phyloP scores from a whole-genome alignment of 2,113 vertebrate genomes.

The Amphilophus citrinellus region DNA sequence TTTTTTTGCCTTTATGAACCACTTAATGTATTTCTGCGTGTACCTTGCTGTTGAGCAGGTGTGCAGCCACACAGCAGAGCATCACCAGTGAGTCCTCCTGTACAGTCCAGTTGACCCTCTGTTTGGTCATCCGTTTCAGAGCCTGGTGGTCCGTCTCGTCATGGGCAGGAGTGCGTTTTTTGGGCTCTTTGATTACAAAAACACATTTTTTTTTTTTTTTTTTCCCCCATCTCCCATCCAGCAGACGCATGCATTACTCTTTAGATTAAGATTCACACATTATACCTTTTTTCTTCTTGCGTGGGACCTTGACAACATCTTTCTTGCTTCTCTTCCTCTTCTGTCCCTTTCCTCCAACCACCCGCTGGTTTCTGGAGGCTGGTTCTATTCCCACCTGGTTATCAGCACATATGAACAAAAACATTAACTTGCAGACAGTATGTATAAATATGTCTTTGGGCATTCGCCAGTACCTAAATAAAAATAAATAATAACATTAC shows the following conservation, averaged over 20 bases:
- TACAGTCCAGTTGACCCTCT: slow-evolving; percentile 90
- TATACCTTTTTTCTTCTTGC: slow-evolving; percentile 71
- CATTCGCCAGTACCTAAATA: not conserved
- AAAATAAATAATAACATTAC: not conserved
- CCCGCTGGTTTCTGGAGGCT: slow-evolving; percentile 64
- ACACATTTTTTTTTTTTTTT: not conserved
- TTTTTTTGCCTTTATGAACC: too few species aligned
- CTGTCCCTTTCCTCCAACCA: slow-evolving; percentile 70
- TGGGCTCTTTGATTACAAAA: slow-evolving; percentile 47
- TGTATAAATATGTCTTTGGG: not conserved
- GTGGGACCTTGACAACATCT: slow-evolving; percentile 53
- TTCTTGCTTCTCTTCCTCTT: slow-evolving; percentile 70
- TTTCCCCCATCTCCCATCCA: not conserved
- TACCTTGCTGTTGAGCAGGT: slow-evolving; percentile 93
- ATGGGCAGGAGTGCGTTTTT: slow-evolving; percentile 78
- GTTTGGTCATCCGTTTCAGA: slow-evolving; percentile 90
- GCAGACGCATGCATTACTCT: fast-evolving
- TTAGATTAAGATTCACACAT: not conserved
- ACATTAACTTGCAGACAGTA: not conserved
- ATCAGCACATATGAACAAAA: not conserved
- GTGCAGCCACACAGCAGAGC: slow-evolving; percentile 91
- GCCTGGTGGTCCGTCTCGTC: slow-evolving; percentile 92
- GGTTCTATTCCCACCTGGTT: slow-evolving; percentile 61
- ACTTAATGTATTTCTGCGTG: not conserved
- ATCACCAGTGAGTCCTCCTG: slow-evolving; percentile 94